Evolutionary conservation across 2,113 vertebrate species (phyloP).

Genomic region (Heliornis fulica): DNA sequence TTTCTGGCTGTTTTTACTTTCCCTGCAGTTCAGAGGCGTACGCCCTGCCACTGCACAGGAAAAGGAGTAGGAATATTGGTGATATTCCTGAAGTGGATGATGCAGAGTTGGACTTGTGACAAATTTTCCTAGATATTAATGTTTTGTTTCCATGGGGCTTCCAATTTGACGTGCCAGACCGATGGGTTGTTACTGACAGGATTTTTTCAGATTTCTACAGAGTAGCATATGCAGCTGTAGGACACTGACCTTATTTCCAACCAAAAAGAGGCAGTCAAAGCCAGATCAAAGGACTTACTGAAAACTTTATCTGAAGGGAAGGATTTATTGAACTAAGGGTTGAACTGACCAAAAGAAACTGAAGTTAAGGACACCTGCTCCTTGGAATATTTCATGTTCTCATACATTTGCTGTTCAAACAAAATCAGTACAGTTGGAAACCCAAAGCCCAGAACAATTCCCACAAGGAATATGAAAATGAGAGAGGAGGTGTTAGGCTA

Average conservation of each 20-base stretch:
- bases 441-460: neutral
- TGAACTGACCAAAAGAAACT: neutral
- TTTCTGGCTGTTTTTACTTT: conserved; percentile 30
- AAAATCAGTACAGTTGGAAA: neutral
- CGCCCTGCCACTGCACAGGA: neutral
- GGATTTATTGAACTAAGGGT: neutral
- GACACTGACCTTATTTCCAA: neutral
- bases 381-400: neutral
- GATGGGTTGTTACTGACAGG: neutral
- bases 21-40: neutral
- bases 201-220: neutral
- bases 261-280: neutral
- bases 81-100: neutral
- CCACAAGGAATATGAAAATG: neutral
- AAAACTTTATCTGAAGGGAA: neutral
- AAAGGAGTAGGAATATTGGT: neutral
- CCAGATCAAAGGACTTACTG: neutral
- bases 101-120: neutral
- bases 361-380: neutral
- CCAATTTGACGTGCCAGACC: neutral
- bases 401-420: neutral
- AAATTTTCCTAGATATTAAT: neutral
- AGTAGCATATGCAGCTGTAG: neutral
- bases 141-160: neutral
- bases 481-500: neutral